A percentile compares a stretch with the other conserved stretches of the same genome.
These are phyloP conservation scores for Cisticola juncidis DNA, from an alignment of 2,113 vertebrate genomes.

Conservation along the genomic window DNA sequence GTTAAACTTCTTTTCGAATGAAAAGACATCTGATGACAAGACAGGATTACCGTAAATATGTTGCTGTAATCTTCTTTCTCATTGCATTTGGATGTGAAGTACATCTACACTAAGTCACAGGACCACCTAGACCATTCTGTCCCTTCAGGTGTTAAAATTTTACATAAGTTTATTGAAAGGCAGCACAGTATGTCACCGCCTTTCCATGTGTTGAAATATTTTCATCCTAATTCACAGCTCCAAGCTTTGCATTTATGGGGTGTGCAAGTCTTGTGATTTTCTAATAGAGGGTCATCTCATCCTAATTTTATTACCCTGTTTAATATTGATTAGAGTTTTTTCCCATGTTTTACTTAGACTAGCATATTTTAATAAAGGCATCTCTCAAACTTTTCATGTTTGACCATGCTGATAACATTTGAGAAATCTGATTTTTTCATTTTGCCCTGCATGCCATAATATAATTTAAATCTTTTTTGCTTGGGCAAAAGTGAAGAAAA, in stretches of 20 bases:
- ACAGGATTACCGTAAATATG: not conserved
- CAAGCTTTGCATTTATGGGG: not conserved
- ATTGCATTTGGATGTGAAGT: not conserved
- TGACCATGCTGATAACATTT: not conserved
- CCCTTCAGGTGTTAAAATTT: not conserved
- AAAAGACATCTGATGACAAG: not conserved
- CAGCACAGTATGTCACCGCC: not conserved
- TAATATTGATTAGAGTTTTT: not conserved
- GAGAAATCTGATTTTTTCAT: not conserved
- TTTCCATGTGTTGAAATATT: not conserved
- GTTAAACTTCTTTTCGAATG: not conserved
- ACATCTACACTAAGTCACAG: not conserved
- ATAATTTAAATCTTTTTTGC: not conserved
- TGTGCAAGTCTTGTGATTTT: not conserved
- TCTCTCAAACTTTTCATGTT: not conserved
- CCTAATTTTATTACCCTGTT: not conserved
- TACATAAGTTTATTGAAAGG: not conserved
- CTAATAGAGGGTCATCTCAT: not conserved
- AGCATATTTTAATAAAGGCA: not conserved
- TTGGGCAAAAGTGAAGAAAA: not conserved
- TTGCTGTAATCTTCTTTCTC: not conserved
- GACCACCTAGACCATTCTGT: not conserved
- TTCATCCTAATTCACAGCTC: conserved; percentile 4
- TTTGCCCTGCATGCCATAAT: not conserved
- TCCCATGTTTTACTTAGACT: not conserved